Evolutionary conservation across 2,888 invertebrate species (phyloP).

Genomic region (Hermodice carunculata): DNA sequence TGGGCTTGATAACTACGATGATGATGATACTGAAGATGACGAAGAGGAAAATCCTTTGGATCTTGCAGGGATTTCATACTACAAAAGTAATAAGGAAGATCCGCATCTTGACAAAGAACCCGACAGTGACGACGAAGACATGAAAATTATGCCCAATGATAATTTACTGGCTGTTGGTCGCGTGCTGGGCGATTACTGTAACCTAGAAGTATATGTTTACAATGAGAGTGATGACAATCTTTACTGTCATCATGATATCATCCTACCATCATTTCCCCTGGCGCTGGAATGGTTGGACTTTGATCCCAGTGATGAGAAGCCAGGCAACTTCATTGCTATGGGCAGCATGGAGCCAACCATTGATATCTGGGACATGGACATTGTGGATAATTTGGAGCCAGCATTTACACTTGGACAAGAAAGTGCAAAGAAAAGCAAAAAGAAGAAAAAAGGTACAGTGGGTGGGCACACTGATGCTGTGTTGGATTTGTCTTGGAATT

Average conservation of each 20-base stretch:
- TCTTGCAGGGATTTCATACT: conserved; percentile 49
- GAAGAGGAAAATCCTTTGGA: not conserved
- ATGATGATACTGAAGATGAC: conserved; percentile 26
- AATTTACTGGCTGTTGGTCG: conserved; percentile 90
- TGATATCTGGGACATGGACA: conserved; percentile 96
- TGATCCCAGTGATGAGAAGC: conserved; percentile 78
- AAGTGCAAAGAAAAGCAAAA: conserved; percentile 81
- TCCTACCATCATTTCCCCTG: conserved; percentile 89
- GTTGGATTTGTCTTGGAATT: conserved; percentile 91
- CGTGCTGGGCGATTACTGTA: conserved; percentile 87
- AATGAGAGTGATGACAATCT: conserved; percentile 90
- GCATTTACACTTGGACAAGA: conserved; percentile 79
- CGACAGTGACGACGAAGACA: conserved; percentile 79
- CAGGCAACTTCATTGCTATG: conserved; percentile 90
- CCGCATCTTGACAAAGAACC: conserved; percentile 64
- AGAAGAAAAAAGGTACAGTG: conserved; percentile 50
- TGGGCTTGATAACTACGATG: conserved; percentile 69
- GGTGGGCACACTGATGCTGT: conserved; percentile 91
- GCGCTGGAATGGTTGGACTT: conserved; percentile 93
- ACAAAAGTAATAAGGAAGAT: conserved; percentile 70
- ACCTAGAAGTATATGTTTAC: conserved; percentile 92
- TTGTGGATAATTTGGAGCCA: conserved; percentile 92
- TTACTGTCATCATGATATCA: conserved; percentile 94
- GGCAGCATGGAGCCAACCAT: conserved; percentile 94
- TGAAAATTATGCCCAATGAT: conserved; percentile 87